Conservation (phyloP, 1,140 invertebrate genomes). For the Drosophila sp. region DNA sequence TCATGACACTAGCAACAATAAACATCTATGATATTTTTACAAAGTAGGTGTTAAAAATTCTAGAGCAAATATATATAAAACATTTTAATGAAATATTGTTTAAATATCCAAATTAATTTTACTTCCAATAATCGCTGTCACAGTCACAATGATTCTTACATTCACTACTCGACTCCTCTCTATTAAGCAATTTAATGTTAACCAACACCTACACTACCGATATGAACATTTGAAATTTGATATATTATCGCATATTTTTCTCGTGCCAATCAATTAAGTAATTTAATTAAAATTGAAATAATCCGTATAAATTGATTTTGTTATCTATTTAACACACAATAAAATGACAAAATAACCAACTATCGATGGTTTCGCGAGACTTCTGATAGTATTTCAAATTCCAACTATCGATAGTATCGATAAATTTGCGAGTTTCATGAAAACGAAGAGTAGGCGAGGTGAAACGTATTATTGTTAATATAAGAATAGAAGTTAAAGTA, state of each 20-base stretch:
- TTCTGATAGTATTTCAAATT: neutral
- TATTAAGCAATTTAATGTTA: neutral
- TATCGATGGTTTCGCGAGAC: neutral
- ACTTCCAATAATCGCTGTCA: neutral
- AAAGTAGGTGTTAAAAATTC: no score
- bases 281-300: no score
- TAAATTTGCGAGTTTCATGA: neutral
- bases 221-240: neutral
- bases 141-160: neutral
- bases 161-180: neutral
- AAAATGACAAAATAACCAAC: neutral
- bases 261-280: neutral
- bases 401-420: constrained; percentile 5
- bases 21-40: no score
- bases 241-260: neutral
- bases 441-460: neutral
- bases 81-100: no score
- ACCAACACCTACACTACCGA: neutral
- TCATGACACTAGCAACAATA: no score
- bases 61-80: no score
- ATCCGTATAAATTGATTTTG: no score
- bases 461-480: neutral
- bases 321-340: neutral
- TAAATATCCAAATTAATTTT: neutral
- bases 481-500: neutral